Percentiles rank a stretch among this genome's conserved stretches.
Evolutionary conservation across 2,888 invertebrate species (phyloP).

Genomic region (Lymantria dispar): DNA sequence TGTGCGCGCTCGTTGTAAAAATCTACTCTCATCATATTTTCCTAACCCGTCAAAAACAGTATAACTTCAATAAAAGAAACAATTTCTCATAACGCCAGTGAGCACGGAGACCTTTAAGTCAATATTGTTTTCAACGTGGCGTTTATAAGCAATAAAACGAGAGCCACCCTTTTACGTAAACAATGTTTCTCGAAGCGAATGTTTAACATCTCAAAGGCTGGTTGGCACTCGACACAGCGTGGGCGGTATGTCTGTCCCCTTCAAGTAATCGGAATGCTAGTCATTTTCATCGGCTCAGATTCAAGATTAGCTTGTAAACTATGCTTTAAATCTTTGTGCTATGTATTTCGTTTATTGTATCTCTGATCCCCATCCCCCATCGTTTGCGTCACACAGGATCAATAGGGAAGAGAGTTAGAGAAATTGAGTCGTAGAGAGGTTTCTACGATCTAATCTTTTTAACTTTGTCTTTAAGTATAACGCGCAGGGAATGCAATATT

Average conservation of each 20-base stretch:
- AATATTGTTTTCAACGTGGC: slow-evolving; percentile 46
- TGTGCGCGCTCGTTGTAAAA: too few species aligned
- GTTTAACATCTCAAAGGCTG: slow-evolving; percentile 60
- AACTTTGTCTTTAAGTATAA: too few species aligned
- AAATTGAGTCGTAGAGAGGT: too few species aligned
- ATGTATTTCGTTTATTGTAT: too few species aligned
- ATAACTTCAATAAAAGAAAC: slow-evolving; percentile 15
- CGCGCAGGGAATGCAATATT: too few species aligned
- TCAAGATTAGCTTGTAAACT: slow-evolving; percentile 21
- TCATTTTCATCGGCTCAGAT: slow-evolving; percentile 22
- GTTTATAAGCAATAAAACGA: slow-evolving; percentile 58
- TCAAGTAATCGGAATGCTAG: slow-evolving; percentile 9
- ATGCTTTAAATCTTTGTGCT: slow-evolving; percentile 6
- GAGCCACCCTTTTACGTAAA: slow-evolving; percentile 45
- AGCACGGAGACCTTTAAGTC: slow-evolving; percentile 45
- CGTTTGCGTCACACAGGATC: too few species aligned
- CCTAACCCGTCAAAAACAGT: too few species aligned
- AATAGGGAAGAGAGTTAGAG: too few species aligned
- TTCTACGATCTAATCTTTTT: too few species aligned
- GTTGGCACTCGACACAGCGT: slow-evolving; percentile 23
- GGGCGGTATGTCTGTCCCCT: slow-evolving; percentile 9
- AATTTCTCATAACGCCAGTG: slow-evolving; percentile 33
- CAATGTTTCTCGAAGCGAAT: slow-evolving; percentile 51
- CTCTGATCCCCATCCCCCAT: too few species aligned
- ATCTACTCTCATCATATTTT: too few species aligned